Conservation (phyloP, 2,888 invertebrate genomes). For the Ecdyonurus torrentis region DNA sequence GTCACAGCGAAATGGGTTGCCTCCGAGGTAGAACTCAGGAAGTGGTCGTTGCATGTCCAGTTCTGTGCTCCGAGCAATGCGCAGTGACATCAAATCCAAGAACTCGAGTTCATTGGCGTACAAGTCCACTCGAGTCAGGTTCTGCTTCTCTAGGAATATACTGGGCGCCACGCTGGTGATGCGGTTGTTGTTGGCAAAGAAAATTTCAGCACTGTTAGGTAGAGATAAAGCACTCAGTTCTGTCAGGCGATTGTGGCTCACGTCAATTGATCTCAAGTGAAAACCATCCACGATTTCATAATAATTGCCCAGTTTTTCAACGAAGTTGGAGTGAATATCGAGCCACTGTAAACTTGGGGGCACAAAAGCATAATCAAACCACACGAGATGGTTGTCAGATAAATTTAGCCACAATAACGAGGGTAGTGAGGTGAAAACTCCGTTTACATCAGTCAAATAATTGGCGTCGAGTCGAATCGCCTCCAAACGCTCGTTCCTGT, state of each 20-base stretch:
- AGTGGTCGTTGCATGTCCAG: slow-evolving; percentile 38
- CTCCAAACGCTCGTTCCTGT: slow-evolving; percentile 60
- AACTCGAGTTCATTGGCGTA: slow-evolving; percentile 64
- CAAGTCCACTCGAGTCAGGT: slow-evolving; percentile 63
- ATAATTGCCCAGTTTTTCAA: slow-evolving; percentile 67
- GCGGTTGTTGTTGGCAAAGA: slow-evolving; percentile 64
- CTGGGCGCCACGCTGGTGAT: slow-evolving; percentile 70
- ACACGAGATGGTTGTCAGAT: slow-evolving; percentile 70
- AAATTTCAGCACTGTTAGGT: slow-evolving; percentile 63
- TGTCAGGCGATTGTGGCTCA: slow-evolving; percentile 61
- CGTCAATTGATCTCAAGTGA: slow-evolving; percentile 63
- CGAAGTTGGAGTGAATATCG: slow-evolving; percentile 70
- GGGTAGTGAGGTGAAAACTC: slow-evolving; percentile 66
- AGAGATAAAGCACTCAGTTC: slow-evolving; percentile 69
- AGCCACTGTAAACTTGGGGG: slow-evolving; percentile 71
- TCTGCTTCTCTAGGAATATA: slow-evolving; percentile 73
- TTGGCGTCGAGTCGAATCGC: slow-evolving; percentile 78
- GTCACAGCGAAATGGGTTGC: slow-evolving; percentile 75
- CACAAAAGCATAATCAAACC: slow-evolving; percentile 73
- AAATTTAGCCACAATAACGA: slow-evolving; percentile 78
- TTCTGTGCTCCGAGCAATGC: slow-evolving; percentile 52
- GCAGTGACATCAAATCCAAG: slow-evolving; percentile 54
- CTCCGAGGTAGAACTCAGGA: slow-evolving; percentile 69
- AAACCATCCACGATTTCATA: slow-evolving; percentile 67
- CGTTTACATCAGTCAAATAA: slow-evolving; percentile 61